Percentiles rank a stretch among this genome's conserved stretches.
Evolutionary conservation across 1,140 invertebrate genomes (phyloP).

Genomic region (Hylyphantes graminicola): DNA sequence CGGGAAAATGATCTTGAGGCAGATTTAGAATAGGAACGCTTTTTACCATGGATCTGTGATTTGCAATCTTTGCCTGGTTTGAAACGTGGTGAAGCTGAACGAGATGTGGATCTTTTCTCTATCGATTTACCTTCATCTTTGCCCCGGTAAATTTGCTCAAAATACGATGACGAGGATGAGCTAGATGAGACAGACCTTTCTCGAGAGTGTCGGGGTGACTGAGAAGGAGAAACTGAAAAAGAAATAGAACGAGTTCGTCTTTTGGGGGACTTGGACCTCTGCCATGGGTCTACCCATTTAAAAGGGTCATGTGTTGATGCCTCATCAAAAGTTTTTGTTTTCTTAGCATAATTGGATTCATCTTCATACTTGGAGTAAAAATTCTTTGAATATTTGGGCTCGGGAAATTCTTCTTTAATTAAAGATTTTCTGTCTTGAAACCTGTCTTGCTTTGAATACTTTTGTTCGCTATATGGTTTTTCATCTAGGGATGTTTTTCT

Average conservation of each 20-base stretch:
- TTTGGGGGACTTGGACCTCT: constrained; percentile 27
- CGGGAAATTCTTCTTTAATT: neutral
- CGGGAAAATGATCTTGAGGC: neutral
- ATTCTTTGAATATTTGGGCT: neutral
- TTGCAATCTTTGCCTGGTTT: neutral
- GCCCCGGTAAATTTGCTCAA: neutral
- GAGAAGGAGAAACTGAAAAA: constrained; percentile 5
- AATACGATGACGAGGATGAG: constrained; percentile 4
- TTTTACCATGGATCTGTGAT: too few species aligned
- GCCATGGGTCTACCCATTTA: constrained; percentile 42
- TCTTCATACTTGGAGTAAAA: neutral
- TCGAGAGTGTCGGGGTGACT: neutral
- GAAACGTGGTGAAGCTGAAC: neutral
- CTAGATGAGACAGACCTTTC: neutral
- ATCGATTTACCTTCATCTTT: neutral
- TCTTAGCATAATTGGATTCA: neutral
- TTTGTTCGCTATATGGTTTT: neutral
- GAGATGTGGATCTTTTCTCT: neutral
- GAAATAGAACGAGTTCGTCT: constrained; percentile 6
- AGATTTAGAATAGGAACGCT: neutral
- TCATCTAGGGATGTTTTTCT: constrained; percentile 1
- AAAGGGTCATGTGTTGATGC: neutral
- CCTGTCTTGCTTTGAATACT: neutral
- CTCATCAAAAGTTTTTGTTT: neutral
- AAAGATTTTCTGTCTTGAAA: neutral